Conservation (phyloP, 2,113 vertebrate genomes). For the Rhineura floridana region DNA sequence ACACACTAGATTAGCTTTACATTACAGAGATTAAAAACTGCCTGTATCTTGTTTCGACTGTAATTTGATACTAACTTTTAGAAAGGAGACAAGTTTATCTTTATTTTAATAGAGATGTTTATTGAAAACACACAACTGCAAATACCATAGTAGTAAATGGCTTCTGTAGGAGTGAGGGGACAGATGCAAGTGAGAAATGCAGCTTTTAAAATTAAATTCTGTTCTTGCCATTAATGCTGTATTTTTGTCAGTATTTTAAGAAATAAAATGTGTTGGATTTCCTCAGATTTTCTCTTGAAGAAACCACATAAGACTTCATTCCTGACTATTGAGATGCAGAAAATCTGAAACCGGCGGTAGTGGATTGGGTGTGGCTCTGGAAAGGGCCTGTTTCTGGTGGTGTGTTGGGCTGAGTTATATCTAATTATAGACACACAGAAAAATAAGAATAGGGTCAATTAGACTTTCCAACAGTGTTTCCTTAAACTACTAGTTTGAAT, state of each 20-base stretch:
- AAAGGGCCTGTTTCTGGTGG: constrained; percentile 65
- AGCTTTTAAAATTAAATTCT: not conserved
- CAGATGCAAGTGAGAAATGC: not conserved
- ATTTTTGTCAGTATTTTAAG: not conserved
- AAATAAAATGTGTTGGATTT: not conserved
- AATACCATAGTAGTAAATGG: not conserved
- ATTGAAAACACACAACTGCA: not conserved
- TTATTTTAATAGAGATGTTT: not conserved
- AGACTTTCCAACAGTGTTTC: constrained; percentile 70
- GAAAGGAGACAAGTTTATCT: not conserved
- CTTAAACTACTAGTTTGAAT: constrained; percentile 73
- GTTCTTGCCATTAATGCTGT: not conserved
- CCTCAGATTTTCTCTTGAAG: constrained; percentile 13
- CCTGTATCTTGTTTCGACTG: not conserved
- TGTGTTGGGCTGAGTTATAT: constrained; percentile 54
- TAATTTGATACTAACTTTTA: not conserved
- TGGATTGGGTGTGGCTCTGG: constrained; percentile 66
- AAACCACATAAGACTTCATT: constrained; percentile 63
- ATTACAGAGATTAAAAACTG: not conserved
- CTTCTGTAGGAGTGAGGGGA: not conserved
- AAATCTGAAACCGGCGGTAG: constrained; percentile 69
- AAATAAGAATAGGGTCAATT: constrained; percentile 72
- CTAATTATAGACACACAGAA: constrained; percentile 77
- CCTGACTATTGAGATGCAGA: constrained; percentile 67
- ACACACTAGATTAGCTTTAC: not conserved